Base-by-base conservation (phyloP, 2,797 vertebrate species). In the Synanceia verrucosa region DNA sequence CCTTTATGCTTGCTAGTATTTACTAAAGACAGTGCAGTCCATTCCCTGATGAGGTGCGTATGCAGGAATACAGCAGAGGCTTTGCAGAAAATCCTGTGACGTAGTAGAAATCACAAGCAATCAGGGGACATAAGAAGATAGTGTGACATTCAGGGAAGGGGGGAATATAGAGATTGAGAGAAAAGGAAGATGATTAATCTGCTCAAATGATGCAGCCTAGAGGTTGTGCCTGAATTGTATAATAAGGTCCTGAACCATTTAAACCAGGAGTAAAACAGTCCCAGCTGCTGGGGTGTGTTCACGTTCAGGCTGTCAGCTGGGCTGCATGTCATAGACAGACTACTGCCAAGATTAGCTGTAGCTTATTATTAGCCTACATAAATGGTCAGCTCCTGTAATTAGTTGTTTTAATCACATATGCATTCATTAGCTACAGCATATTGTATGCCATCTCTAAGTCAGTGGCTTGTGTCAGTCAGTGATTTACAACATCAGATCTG, bases 231-330 rank as follows among this genome's bases (percentile, higher is more conserved):
- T 88, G 82, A 76, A 81, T 88, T 82, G 78, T 82, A 57, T 89
- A 86, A 93, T 82, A 64, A 56, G 53, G 78, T 78, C 72, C 75
- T 81, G 82, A 81, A 81, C 63, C 12, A 37, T 71, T 67, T 66
- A 79, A 84, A 83, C 65, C 36, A 18, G 19, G 60, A 60, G 57
- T 71, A 76, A 85, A 84, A 56, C 73, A 33, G 26, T 71, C 65
- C 83, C 91, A 92, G 92, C 91, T 92, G 90, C 78, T 18, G 70
- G 81, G 80, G 80, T 83, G 78, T 69, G 34, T 73, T 85, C 65
- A 83, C 33, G 46, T 78, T 80, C 82, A 81, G 56, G 47, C 85
- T 34, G 65, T 51, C 33, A 18, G 73, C 72, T 72, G 48, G 6
- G 66, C 73, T 65, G 55, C 67, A 80, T 39, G 60, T 85, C 65